These are phyloP conservation scores for Edolisoma coerulescens DNA, from an alignment of 2,113 vertebrate genomes.

Conservation along the genomic window DNA sequence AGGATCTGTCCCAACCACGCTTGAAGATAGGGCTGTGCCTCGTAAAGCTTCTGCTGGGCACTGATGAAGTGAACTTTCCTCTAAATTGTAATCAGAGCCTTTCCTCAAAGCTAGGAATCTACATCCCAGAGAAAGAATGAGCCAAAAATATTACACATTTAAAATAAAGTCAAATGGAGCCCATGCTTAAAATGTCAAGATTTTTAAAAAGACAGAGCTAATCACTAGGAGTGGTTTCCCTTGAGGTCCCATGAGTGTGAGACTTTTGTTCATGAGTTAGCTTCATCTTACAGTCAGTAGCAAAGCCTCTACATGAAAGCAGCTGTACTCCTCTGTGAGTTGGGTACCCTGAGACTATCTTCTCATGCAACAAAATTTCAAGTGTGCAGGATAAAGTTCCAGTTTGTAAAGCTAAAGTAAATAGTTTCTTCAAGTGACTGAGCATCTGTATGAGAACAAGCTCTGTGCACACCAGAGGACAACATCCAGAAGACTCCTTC, in stretches of 20 bases:
- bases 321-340: background rate
- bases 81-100: background rate
- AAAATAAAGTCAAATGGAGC: background rate
- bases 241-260: background rate
- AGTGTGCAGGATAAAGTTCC: background rate
- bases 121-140: background rate
- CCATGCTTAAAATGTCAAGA: background rate
- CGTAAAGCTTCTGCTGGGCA: background rate
- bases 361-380: background rate
- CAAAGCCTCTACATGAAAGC: background rate
- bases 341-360: background rate
- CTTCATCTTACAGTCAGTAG: background rate
- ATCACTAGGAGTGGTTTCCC: background rate
- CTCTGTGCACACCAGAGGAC: background rate
- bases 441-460: background rate
- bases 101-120: background rate
- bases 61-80: background rate
- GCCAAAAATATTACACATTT: background rate
- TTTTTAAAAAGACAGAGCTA: background rate
- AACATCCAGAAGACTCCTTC: background rate
- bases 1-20: rapidly evolving
- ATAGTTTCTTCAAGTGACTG: background rate
- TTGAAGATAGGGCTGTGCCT: background rate
- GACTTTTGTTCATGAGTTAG: background rate
- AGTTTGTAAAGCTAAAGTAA: background rate